Evolutionary conservation across 2,797 vertebrate genomes (phyloP), one percentile per base, ranked within the genome.

Genomic region (Pempheris klunzingeri): DNA sequence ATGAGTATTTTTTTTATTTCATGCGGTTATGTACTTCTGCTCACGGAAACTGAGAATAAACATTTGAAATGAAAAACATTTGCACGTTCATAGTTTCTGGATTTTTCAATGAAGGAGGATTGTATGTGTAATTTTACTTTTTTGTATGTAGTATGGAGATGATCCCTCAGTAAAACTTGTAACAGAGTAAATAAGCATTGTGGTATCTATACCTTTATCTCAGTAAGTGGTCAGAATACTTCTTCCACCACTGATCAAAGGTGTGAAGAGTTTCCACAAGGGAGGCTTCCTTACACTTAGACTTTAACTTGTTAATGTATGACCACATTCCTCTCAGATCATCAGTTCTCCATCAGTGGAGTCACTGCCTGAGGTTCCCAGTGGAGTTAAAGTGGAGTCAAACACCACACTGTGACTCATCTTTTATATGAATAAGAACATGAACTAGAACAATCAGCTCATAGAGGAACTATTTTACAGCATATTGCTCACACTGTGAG

Each of bases 211-310:
- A 7, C n/a, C n/a, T n/a, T n/a, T n/a, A n/a, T n/a, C n/a, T n/a
- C n/a, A n/a, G n/a, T n/a, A n/a, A n/a, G n/a, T n/a, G n/a, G n/a
- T n/a, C n/a, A n/a, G n/a, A n/a, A n/a, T n/a, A n/a, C n/a, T n/a
- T n/a, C n/a, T n/a, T n/a, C n/a, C n/a, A n/a, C n/a, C n/a, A n/a
- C 30, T 32, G 30, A 32, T 18, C 20, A 22, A 14, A 57, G 6
- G 32, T 49, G 53, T 44, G 36, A n/a, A n/a, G n/a, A 34, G 20
- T 52, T 7, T 24, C 14, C 17, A 11, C 52, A 46, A n/a, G 28
- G n/a, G 34, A 26, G 0, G 54, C 17, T 32, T 75, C 80, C 64
- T 63, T 49, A 78, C 77, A 88, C 26, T 28, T 50, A 10, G n/a
- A n/a, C n/a, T n/a, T n/a, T n/a, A n/a, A n/a, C n/a, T n/a, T n/a